phyloP scores from a whole-genome alignment of 2,113 vertebrate species.

The Hystrix brachyura region DNA sequence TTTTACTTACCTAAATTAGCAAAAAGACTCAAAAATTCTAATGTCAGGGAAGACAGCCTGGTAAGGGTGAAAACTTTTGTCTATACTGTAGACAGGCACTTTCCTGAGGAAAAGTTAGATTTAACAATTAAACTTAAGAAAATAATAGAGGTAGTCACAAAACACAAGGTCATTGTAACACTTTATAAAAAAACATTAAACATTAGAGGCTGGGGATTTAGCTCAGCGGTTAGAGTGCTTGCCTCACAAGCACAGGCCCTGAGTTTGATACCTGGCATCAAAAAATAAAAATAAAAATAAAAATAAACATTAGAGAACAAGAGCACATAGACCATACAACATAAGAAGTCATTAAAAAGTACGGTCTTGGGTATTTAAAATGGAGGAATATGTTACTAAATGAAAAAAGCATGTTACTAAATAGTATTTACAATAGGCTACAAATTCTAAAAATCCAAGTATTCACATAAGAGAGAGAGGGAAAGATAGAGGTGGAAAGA shows the following conservation, averaged over 20 bases:
- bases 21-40: neutral
- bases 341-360: neutral
- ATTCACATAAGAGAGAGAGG: neutral
- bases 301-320: neutral
- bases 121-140: neutral
- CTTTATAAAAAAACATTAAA: neutral
- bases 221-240: too few species aligned
- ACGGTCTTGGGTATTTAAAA: neutral
- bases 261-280: too few species aligned
- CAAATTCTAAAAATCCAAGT: neutral
- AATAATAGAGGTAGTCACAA: neutral
- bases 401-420: neutral
- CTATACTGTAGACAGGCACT: neutral
- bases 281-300: too few species aligned
- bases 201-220: neutral
- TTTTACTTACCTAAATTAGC: neutral
- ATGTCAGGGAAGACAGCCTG: neutral
- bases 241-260: too few species aligned
- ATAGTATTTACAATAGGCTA: neutral
- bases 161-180: neutral
- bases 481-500: neutral
- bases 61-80: neutral
- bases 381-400: neutral
- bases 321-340: neutral
- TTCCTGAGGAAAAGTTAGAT: neutral